These are phyloP conservation scores for Podarcis muralis DNA, from an alignment of 2,113 vertebrate species.

Conservation along the genomic window DNA sequence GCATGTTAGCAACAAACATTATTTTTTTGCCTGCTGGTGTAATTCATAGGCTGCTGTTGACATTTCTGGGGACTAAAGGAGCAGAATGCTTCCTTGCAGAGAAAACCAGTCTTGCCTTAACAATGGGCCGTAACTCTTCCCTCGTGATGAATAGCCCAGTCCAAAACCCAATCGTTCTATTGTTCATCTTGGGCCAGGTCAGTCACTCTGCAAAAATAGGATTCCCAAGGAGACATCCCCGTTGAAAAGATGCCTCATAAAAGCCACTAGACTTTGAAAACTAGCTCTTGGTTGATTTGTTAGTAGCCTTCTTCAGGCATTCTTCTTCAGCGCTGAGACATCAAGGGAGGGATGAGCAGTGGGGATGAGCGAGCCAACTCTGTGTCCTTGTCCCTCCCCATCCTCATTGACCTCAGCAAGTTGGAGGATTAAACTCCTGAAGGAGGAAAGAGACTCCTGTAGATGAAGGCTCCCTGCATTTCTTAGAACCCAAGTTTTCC, in stretches of 20 bases:
- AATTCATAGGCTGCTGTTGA: conserved; percentile 29
- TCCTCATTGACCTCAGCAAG: not conserved
- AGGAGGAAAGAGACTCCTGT: not conserved
- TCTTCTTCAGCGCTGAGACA: not conserved
- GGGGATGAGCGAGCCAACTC: not conserved
- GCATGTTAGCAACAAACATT: not conserved
- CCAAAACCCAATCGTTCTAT: conserved; percentile 10
- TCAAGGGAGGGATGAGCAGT: not conserved
- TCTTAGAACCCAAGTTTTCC: too few species aligned
- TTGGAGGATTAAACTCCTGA: not conserved
- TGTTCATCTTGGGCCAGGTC: conserved; percentile 42
- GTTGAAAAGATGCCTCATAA: conserved; percentile 23
- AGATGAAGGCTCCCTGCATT: too few species aligned
- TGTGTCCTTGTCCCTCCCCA: not conserved
- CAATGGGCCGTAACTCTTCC: conserved; percentile 27
- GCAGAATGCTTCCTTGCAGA: conserved; percentile 13
- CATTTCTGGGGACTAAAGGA: conserved; percentile 12
- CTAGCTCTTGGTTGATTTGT: not conserved
- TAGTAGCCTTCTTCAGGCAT: not conserved
- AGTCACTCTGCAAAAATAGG: conserved; percentile 44
- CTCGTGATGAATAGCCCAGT: conserved; percentile 40
- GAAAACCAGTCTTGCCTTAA: conserved; percentile 31
- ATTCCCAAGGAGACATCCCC: conserved; percentile 41
- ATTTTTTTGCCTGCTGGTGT: not conserved
- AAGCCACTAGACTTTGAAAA: not conserved